Evolutionary conservation across 1,140 invertebrate species (phyloP).

Genomic region (Protaetia brevitarsis): DNA sequence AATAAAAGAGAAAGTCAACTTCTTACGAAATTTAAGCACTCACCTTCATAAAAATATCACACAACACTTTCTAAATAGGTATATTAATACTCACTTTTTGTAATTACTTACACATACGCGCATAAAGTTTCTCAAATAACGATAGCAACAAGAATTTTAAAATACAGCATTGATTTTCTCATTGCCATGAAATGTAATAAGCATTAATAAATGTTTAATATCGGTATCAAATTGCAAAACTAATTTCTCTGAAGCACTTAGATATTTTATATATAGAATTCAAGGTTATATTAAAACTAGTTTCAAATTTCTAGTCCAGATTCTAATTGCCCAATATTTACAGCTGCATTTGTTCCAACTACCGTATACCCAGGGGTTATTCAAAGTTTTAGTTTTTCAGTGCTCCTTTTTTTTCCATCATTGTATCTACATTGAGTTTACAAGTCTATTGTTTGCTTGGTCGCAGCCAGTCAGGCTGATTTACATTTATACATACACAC

Average conservation of each 20-base stretch:
- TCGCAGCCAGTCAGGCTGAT: neutral
- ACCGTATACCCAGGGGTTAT: neutral
- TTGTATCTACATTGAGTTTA: neutral
- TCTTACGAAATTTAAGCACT: conserved; percentile 8
- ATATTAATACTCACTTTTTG: conserved; percentile 4
- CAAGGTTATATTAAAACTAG: no score
- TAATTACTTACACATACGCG: neutral
- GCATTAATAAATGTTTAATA: neutral
- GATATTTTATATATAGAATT: no score
- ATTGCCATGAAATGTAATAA: neutral
- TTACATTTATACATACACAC: neutral
- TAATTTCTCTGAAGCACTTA: no score
- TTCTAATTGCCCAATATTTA: no score
- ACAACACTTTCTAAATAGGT: conserved; percentile 14
- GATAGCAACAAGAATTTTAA: neutral
- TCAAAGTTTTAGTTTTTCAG: no score
- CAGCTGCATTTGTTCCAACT: no score
- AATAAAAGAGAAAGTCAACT: no score
- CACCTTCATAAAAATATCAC: conserved; percentile 5
- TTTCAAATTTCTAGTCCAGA: no score
- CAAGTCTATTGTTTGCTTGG: neutral
- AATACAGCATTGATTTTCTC: neutral
- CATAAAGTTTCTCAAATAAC: neutral
- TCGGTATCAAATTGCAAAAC: no score
- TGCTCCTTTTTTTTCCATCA: no score